phyloP scores from a whole-genome alignment of 1,140 invertebrate species.

The Dinothrombium tinctorium region DNA sequence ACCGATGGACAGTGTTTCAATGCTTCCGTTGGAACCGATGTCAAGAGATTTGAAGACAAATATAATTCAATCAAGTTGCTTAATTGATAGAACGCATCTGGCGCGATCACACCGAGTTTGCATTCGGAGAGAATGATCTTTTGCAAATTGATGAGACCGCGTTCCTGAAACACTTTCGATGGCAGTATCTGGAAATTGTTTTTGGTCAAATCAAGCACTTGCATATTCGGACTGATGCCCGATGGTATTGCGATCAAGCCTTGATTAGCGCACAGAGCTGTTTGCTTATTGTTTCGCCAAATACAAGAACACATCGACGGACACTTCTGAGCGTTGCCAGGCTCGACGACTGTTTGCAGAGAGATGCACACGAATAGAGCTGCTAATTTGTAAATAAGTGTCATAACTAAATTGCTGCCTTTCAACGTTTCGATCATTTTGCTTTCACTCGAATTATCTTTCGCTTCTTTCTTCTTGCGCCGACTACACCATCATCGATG shows the following conservation, averaged over 20 bases:
- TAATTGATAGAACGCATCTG: conserved; percentile 20
- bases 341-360: neutral
- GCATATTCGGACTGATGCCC: conserved; percentile 54
- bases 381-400: no score
- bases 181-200: conserved; percentile 61
- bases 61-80: conserved; percentile 39
- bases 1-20: conserved; percentile 42
- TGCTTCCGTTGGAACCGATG: conserved; percentile 39
- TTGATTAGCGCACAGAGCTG: conserved; percentile 58
- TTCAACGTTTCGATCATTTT: no score
- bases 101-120: conserved; percentile 56
- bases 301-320: conserved; percentile 42
- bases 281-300: conserved; percentile 73
- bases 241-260: conserved; percentile 54
- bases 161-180: conserved; percentile 47
- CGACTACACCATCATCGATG: no score
- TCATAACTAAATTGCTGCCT: no score
- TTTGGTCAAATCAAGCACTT: conserved; percentile 61
- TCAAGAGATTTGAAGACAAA: conserved; percentile 41
- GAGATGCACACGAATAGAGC: no score
- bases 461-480: no score
- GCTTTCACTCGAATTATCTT: no score
- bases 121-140: conserved; percentile 55
- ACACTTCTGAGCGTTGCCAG: neutral
- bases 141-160: conserved; percentile 60